Percentiles rank a stretch among this genome's conserved stretches.
phyloP scores from a whole-genome alignment of 2,888 invertebrate genomes.

The Molanna angustata region DNA sequence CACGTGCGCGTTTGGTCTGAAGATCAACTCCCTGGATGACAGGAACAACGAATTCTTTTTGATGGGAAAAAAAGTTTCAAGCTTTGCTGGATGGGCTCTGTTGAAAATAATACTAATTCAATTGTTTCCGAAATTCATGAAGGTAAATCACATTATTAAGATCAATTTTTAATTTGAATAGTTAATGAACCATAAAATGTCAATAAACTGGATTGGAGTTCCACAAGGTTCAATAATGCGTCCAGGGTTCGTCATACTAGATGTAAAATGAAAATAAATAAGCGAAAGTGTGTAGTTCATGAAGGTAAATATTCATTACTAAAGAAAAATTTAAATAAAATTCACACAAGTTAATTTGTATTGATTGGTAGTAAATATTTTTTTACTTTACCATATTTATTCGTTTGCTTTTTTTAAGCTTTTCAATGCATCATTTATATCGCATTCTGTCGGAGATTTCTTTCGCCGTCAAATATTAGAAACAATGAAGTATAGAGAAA shows the following conservation, averaged over 20 bases:
- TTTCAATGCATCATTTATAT: background rate
- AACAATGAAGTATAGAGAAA: constrained; percentile 44
- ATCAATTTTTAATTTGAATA: background rate
- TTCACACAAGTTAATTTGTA: too few species aligned
- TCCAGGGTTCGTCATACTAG: too few species aligned
- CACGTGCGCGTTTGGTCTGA: constrained; percentile 50
- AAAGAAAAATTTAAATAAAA: too few species aligned
- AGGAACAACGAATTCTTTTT: constrained; percentile 54
- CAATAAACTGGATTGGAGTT: too few species aligned
- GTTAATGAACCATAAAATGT: too few species aligned
- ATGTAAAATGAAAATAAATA: too few species aligned
- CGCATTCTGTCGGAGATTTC: constrained; percentile 36
- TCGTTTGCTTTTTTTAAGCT: background rate
- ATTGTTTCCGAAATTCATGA: background rate
- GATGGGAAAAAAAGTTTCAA: constrained; percentile 49
- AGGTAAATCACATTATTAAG: constrained; percentile 2
- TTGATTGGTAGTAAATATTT: too few species aligned
- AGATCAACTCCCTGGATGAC: constrained; percentile 54
- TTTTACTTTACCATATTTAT: too few species aligned
- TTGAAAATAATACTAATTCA: constrained; percentile 35
- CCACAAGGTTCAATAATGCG: too few species aligned
- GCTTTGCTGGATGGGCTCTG: constrained; percentile 39
- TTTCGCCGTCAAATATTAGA: constrained; percentile 36
- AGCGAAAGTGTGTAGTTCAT: too few species aligned
- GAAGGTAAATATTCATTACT: too few species aligned